phyloP scores from a whole-genome alignment of 2,113 vertebrate species.

The Leptocoma aspasia region DNA sequence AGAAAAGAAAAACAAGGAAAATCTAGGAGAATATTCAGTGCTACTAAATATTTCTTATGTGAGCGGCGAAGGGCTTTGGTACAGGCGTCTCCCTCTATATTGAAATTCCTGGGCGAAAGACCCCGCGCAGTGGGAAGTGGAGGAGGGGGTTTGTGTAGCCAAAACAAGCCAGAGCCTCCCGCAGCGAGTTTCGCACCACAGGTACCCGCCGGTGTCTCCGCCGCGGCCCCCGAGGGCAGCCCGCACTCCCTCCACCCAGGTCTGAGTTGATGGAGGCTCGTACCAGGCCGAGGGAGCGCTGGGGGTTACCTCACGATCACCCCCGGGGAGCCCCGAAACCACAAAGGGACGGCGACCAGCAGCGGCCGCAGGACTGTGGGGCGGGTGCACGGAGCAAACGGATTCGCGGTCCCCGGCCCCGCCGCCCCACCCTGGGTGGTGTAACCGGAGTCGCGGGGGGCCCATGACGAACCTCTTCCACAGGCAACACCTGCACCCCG shows the following conservation, averaged over 20 bases:
- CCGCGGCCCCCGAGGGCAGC: neutral
- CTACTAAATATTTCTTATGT: neutral
- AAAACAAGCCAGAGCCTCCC: neutral
- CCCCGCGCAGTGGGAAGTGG: no score
- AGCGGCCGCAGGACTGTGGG: neutral
- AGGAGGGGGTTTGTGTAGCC: no score
- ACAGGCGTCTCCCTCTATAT: neutral
- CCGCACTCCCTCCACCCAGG: accelerated
- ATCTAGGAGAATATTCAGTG: neutral
- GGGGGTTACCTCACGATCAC: neutral
- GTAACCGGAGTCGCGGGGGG: accelerated
- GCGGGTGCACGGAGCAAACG: neutral
- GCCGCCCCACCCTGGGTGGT: accelerated
- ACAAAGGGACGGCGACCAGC: no score
- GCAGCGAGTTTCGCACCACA: neutral
- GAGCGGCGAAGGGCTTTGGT: neutral
- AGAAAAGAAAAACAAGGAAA: neutral
- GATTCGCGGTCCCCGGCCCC: neutral
- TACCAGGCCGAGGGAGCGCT: accelerated
- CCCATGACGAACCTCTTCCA: no score
- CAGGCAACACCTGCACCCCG: accelerated
- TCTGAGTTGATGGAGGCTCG: neutral
- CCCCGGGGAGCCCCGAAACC: accelerated
- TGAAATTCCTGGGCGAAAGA: neutral
- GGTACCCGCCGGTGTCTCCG: accelerated